phyloP scores from a whole-genome alignment of 2,888 invertebrate species.

The Sarcophaga carnaria region DNA sequence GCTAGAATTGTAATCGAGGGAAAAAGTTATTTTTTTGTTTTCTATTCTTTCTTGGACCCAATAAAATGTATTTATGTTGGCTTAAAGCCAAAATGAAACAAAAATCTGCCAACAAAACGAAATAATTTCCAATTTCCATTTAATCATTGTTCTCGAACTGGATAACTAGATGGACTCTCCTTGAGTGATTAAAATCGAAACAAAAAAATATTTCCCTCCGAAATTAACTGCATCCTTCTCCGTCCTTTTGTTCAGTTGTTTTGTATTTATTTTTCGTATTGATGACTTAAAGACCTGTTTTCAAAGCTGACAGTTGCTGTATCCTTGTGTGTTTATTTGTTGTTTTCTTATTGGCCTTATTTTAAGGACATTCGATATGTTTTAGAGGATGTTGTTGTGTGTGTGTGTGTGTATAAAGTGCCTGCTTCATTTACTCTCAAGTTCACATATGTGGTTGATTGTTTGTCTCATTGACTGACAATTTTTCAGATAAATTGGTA shows the following conservation, averaged over 20 bases:
- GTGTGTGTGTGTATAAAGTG: background rate
- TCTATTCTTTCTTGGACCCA: background rate
- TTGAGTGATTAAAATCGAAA: slow-evolving; percentile 13
- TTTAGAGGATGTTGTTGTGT: background rate
- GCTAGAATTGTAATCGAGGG: background rate
- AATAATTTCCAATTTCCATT: background rate
- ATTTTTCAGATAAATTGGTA: background rate
- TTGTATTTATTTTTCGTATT: background rate
- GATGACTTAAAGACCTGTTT: background rate
- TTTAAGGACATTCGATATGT: background rate
- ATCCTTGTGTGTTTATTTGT: background rate
- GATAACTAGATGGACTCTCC: background rate
- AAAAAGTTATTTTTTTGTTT: background rate
- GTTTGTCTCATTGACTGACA: background rate
- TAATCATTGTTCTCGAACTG: background rate
- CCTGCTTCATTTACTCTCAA: background rate
- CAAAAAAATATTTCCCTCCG: background rate
- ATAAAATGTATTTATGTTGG: background rate
- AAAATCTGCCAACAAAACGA: background rate
- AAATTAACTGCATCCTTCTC: background rate
- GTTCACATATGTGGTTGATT: background rate
- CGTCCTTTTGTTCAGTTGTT: background rate
- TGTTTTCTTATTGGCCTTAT: slow-evolving; percentile 35
- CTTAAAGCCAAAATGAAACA: background rate
- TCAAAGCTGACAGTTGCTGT: slow-evolving; percentile 2